Evolutionary conservation across 2,797 vertebrate genomes (phyloP), one percentile per base, ranked within the genome.

Genomic region (Notoglanidium macrostoma): DNA sequence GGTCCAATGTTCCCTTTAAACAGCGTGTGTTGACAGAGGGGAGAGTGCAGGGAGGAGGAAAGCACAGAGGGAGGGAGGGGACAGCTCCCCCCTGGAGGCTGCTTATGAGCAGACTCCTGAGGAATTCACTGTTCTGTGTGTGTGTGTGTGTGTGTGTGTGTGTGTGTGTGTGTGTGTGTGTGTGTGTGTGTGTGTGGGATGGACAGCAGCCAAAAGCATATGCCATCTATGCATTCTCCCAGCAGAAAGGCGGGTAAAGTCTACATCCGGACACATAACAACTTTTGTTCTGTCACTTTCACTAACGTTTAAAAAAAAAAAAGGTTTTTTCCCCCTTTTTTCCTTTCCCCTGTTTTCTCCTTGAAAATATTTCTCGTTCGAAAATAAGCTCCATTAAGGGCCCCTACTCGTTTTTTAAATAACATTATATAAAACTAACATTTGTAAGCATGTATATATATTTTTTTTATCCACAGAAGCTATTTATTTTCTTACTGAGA

Each of bases 181-280:
- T 35, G 85, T 88, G 87, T 83, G 89, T 81, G 76, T 89, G 65
- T 88, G 84, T 94, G 93, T 93, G 94, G 92, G 87, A 94, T 94
- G 94, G 93, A 93, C 19, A 86, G 57, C 91, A 92, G 94, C 95
- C 94, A 96, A 93, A 90, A 89, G 89, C 93, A 94, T 95, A 96
- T 95, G 93, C 88, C 92, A 95, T 94, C 93, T 93, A 93, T 95
- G 94, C 94, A 94, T 93, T 95, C 92, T 92, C 90, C 92, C 89
- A 70, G 84, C 77, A 59, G 76, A 55, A 78, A 32, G 76, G 77
- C 32, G 90, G 92, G 92, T 85, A 90, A 91, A 92, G 94, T 94
- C 93, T 90, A 92, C 84, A 86, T 93, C 92, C 93, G 94, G 95
- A 95, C 94, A 95, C 89, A 88, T 87, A 91, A 87, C 57, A 23